phyloP scores from a whole-genome alignment of 35 echinoderm and acorn worm species.

The Heliocidaris tuberculata region DNA sequence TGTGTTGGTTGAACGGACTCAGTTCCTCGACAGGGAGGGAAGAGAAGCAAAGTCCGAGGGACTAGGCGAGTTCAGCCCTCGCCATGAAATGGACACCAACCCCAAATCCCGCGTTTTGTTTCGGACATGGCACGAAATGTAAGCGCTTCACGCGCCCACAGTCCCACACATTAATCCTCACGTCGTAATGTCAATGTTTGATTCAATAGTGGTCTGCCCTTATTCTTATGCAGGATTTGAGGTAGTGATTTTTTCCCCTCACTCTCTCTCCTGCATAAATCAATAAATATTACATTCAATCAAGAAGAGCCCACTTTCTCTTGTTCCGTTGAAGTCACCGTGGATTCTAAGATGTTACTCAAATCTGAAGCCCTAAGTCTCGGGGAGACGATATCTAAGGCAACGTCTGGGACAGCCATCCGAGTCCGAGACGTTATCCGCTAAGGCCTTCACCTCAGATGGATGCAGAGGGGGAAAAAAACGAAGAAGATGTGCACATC shows the following conservation, averaged over 20 bases:
- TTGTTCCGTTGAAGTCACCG: background rate
- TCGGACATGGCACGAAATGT: background rate
- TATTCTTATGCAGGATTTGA: slow-evolving; percentile 17
- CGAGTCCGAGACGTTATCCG: background rate
- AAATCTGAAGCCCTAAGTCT: background rate
- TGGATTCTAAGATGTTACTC: background rate
- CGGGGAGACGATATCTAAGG: slow-evolving; percentile 12
- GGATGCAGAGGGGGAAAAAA: background rate
- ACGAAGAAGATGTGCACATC: background rate
- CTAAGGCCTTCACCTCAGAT: slow-evolving; percentile 27
- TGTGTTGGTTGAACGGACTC: slow-evolving; percentile 39
- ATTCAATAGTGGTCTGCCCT: background rate
- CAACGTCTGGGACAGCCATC: slow-evolving; percentile 25
- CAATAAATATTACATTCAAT: background rate
- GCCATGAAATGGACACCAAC: slow-evolving; percentile 33
- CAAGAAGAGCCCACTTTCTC: background rate
- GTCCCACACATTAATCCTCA: slow-evolving; percentile 32
- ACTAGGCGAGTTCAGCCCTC: slow-evolving; percentile 20
- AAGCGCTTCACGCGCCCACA: slow-evolving; percentile 33
- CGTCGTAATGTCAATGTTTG: background rate
- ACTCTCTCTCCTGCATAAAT: slow-evolving; percentile 18
- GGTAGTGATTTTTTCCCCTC: background rate
- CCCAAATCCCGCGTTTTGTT: slow-evolving; percentile 48
- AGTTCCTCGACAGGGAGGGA: background rate
- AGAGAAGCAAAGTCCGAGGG: slow-evolving; percentile 15